Evolutionary conservation across 2,113 vertebrate species (phyloP).

Genomic region (Thalassarche chlororhynchos): DNA sequence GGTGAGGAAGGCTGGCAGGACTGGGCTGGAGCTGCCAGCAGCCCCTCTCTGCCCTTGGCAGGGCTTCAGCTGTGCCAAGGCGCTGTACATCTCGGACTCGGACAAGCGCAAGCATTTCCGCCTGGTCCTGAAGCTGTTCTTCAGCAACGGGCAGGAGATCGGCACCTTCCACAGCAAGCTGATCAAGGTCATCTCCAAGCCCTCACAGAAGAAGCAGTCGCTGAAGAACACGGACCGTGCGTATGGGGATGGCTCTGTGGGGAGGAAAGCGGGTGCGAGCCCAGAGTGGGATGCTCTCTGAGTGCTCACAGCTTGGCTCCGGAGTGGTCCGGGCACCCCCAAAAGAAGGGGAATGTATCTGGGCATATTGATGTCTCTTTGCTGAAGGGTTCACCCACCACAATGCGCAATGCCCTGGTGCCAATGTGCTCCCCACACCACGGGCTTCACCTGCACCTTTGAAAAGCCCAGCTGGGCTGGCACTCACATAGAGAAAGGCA

Average conservation of each 20-base stretch:
- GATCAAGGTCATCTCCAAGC: conserved; percentile 98
- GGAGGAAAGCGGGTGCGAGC: neutral
- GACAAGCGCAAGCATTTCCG: conserved; percentile 97
- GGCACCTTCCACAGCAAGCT: conserved; percentile 91
- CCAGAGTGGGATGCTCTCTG: neutral
- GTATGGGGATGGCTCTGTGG: neutral
- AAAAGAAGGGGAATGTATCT: neutral
- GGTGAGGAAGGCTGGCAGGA: neutral
- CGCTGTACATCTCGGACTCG: conserved; percentile 90
- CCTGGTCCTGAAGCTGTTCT: conserved; percentile 86
- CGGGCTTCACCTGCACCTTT: neutral
- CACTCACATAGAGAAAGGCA: neutral
- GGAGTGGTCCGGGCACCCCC: neutral
- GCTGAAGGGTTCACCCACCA: neutral
- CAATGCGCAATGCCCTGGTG: rapidly evolving
- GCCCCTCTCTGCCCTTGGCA: conserved; percentile 20
- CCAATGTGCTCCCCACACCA: rapidly evolving
- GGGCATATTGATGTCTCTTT: neutral
- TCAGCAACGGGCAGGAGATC: conserved; percentile 87
- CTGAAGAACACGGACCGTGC: conserved; percentile 95
- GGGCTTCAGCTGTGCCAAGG: conserved; percentile 92
- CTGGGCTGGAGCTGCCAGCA: neutral
- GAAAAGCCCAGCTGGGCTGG: neutral
- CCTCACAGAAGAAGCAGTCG: conserved; percentile 96
- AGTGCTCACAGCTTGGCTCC: neutral